Base-by-base conservation (phyloP, 1,140 invertebrate species). In the Apolygus lucorum region DNA sequence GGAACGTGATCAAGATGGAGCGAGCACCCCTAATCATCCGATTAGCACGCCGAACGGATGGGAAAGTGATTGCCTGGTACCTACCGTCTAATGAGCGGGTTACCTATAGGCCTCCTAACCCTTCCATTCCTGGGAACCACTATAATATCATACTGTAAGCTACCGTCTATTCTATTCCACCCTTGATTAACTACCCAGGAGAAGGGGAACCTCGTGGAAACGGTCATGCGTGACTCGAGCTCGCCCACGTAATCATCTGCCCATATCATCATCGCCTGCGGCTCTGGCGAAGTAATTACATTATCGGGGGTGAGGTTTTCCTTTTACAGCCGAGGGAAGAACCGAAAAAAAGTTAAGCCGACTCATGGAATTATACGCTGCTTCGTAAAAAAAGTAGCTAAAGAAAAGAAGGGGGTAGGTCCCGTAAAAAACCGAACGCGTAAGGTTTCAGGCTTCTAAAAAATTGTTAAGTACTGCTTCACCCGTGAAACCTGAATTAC, bases 31-130 rank as follows among this genome's bases (percentile, higher is more conserved):
- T 21, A 59, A 59, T 59, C 54, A 59, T 14, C 54, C 4, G 54
- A 59, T 59, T n/a, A 59, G 11, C 11, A 24, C 54, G 54, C 54
- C 54, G 54, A 59, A 59, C 22, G 22, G 54, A 13, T 24, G 54
- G 54, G 22, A 59, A 59, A 59, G 54, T 59, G 54, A 59, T 59
- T 59, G 54, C 54, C 54, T 42, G 54, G 54, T 24, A 13, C 54
- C 54, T 13, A 59, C 13, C 54, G 54, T 4, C 8, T 59, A 59
- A 59, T 59, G 54, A 59, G 54, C 54, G 22, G 54, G 54, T 59
- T 14, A 22, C 34, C 34, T 17, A 17, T 17, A 17, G 8, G 8
- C 17, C 34, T 8, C 17, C 54, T 4, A 8, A 17, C 11, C 54
- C 54, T 59, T 24, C 22, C 54, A 42, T 42, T 17, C 34, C 17